phyloP scores from a whole-genome alignment of 2,113 vertebrate species.

The Ctenodactylus gundi region DNA sequence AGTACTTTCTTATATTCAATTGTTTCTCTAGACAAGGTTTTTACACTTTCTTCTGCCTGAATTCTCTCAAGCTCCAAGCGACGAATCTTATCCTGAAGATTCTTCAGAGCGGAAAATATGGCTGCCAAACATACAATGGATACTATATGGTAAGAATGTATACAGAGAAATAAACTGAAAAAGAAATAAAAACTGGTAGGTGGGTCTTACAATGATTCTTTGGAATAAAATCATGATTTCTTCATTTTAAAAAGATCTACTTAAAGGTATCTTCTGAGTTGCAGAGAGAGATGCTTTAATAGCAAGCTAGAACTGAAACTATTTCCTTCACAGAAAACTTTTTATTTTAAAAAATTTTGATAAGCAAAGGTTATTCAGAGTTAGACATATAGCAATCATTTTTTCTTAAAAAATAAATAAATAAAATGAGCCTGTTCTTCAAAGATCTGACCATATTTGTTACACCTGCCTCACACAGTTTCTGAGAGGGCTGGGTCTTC shows the following conservation, averaged over 20 bases:
- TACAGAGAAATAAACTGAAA: not conserved
- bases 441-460: not conserved
- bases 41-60: constrained; percentile 85
- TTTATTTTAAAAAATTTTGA: not conserved
- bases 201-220: not conserved
- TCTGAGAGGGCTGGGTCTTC: not conserved
- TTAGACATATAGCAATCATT: not conserved
- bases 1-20: constrained; percentile 82
- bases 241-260: not conserved
- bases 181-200: not conserved
- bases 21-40: constrained; percentile 83
- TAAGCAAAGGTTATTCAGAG: not conserved
- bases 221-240: not conserved
- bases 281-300: not conserved
- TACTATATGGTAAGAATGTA: not conserved
- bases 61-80: constrained; percentile 90
- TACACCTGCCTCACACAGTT: not conserved
- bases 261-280: not conserved
- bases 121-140: constrained; percentile 82
- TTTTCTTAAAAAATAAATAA: not conserved
- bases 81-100: constrained; percentile 89
- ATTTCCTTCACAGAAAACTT: not conserved
- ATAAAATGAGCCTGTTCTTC: not conserved
- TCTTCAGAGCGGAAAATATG: constrained; percentile 92
- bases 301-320: not conserved